Evolutionary conservation across 1,140 invertebrate genomes (phyloP), one percentile per base, ranked within the genome.

Genomic region (Leptopilina boulardi): DNA sequence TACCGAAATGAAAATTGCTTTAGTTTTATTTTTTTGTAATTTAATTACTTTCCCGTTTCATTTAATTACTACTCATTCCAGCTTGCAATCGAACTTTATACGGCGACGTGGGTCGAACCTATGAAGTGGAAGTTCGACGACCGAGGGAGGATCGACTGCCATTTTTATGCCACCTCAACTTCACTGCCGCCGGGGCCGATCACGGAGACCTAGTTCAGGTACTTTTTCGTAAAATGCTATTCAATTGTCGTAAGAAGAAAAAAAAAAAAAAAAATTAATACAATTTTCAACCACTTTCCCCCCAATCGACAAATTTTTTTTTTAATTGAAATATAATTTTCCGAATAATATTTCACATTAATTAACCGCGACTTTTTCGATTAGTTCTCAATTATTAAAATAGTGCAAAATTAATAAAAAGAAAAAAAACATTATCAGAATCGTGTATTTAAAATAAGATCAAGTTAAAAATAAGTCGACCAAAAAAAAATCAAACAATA

Each of bases 1-100:
- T 18, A n/a, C 47, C n/a, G 13, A 18, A 51, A 51, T 51, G n/a
- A 51, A 51, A 3, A n/a, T n/a, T 18, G 47, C 47, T 51, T 51
- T 51, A 51, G 47, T 51, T 23, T 59, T 59, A 21, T 9, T 23
- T 66, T 59, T 30, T n/a, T 66, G 11, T 38, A 66, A 30, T 66
- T 34, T 66, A 66, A 66, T 66, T 26, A 66, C 59, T 23, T 15
- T 30, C 26, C 26, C 59, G 26, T 30, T 66, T 66, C 23, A 51
- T 51, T 51, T 51, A 51, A 51, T 51, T 51, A 51, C 47, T 18
- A 18, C 47, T 51, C 47, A 73, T 92, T 93, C 70, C 93, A 96
- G 96, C 95, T 42, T 97, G 96, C 91, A 97, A 97, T 91, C 92
- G 94, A 82, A 96, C 95, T 13, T 95, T 96, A 87, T 95, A 94